Conservation (phyloP, 1,140 invertebrate species). For the Drosophila paulistorum region DNA sequence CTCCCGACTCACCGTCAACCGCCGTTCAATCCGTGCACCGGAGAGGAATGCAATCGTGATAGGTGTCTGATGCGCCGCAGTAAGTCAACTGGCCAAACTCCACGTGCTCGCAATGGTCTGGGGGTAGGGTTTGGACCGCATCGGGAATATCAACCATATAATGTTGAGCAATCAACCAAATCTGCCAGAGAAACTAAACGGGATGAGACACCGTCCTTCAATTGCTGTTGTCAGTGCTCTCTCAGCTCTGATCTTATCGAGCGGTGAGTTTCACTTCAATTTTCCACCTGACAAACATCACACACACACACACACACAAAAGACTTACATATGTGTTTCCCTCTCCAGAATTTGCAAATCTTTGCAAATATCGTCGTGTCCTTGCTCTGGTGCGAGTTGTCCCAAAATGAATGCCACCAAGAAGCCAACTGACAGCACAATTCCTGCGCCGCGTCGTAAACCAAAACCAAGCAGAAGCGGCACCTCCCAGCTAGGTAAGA, state of each 20-base stretch:
- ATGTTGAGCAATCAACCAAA: neutral
- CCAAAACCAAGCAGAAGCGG: neutral
- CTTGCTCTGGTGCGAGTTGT: conserved; percentile 22
- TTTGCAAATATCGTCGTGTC: conserved; percentile 33
- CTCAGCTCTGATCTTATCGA: conserved; percentile 24
- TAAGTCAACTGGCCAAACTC: neutral
- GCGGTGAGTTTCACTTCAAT: conserved; percentile 64
- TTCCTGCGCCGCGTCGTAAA: neutral
- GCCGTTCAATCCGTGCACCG: conserved; percentile 58
- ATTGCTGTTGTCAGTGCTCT: conserved; percentile 10
- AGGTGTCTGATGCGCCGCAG: neutral
- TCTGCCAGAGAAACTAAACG: no score
- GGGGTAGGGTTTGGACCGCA: neutral
- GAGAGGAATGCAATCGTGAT: conserved; percentile 8
- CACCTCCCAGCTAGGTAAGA: neutral
- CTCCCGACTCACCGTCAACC: conserved; percentile 30
- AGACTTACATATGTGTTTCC: conserved; percentile 6
- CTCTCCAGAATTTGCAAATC: conserved; percentile 42
- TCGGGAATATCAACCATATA: neutral
- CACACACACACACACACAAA: neutral
- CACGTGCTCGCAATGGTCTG: neutral
- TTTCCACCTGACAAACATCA: neutral
- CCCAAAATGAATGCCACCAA: conserved; percentile 23
- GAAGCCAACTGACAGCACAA: neutral
- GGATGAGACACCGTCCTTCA: conserved; percentile 2